Percentiles rank a stretch among this genome's conserved stretches.
These are phyloP conservation scores for Xiphophorus maculatus DNA, from an alignment of 2,113 vertebrate genomes.

Conservation along the genomic window DNA sequence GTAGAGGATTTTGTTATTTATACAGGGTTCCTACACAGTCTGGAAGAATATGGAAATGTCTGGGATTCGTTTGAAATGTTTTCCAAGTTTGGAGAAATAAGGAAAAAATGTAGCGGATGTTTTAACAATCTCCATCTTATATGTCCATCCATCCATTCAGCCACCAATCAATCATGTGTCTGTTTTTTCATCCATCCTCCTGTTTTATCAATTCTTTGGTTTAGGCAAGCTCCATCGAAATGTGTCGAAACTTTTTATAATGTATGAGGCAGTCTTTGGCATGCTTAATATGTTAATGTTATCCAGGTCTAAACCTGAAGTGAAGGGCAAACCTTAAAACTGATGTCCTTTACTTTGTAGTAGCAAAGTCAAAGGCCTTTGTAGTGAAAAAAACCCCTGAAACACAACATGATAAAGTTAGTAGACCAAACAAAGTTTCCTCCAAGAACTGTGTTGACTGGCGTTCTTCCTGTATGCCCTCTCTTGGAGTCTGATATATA, in stretches of 20 bases:
- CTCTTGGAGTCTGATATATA: constrained; percentile 57
- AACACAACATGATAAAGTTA: constrained; percentile 17
- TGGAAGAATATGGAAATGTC: not conserved
- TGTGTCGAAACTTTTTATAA: not conserved
- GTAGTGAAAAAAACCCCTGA: not conserved
- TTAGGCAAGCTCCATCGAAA: not conserved
- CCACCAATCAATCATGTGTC: too few relatives aligned
- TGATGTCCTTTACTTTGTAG: not conserved
- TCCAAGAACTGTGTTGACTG: constrained; percentile 7
- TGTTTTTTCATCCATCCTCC: too few relatives aligned
- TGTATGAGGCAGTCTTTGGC: too few relatives aligned
- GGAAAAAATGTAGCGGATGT: not conserved
- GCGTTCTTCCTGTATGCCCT: constrained; percentile 16
- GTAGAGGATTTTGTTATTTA: constrained; percentile 14
- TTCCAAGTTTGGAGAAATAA: not conserved
- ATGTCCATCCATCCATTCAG: not conserved
- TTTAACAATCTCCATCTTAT: not conserved
- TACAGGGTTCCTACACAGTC: not conserved
- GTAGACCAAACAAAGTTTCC: constrained; percentile 40
- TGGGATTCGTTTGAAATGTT: not conserved
- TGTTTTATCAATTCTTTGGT: not conserved
- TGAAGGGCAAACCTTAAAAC: not conserved
- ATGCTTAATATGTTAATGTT: not conserved
- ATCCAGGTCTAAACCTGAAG: not conserved
- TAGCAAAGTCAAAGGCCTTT: not conserved